Conservation (phyloP, 1,140 invertebrate species). For the Halictus rubicundus region DNA sequence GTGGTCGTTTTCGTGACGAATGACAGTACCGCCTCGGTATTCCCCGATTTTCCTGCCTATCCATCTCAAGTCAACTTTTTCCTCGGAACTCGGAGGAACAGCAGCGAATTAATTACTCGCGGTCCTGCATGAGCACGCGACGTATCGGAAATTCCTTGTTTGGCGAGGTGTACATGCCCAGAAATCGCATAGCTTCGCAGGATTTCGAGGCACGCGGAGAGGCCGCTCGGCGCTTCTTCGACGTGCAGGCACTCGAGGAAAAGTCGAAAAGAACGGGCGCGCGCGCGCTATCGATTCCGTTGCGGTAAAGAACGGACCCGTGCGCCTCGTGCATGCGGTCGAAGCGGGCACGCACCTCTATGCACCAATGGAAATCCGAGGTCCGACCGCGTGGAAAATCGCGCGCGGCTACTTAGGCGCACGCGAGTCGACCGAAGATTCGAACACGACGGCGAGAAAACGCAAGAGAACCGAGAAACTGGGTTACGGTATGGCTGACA, state of each 20-base stretch:
- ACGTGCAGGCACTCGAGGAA: neutral
- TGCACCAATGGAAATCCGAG: no score
- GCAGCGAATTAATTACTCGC: no score
- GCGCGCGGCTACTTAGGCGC: neutral
- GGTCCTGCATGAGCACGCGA: no score
- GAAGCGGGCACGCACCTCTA: neutral
- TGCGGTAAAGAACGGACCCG: neutral
- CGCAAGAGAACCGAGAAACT: neutral
- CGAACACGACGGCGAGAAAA: neutral
- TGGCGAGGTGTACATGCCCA: no score
- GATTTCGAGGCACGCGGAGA: neutral
- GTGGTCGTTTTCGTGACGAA: no score
- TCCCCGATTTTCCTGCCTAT: no score
- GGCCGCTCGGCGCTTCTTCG: neutral
- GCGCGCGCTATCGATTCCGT: constrained; percentile 1
- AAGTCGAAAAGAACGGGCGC: neutral
- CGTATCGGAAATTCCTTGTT: no score
- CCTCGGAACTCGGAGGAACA: no score
- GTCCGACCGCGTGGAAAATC: no score
- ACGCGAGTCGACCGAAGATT: neutral
- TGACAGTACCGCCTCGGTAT: no score
- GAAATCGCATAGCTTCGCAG: neutral
- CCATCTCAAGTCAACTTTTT: no score
- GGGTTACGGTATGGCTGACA: neutral
- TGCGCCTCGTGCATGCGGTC: neutral